phyloP scores from a whole-genome alignment of 1,140 invertebrate species.

The Psilanteris sp. region DNA sequence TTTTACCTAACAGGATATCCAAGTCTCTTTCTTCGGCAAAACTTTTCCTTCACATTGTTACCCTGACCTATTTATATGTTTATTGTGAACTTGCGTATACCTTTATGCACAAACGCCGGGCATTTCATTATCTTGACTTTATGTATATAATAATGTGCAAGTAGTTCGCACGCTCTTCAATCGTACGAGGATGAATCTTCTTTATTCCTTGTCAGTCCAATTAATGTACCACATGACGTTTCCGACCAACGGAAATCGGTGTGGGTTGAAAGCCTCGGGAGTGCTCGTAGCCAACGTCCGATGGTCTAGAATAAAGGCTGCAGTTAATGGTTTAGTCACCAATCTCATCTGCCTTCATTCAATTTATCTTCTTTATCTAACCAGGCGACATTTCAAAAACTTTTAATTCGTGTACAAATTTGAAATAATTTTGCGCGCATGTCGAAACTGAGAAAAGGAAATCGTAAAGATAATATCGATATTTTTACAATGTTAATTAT shows the following conservation, averaged over 20 bases:
- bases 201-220: conserved; percentile 70
- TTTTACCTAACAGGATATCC: conserved; percentile 20
- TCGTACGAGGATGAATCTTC: conserved; percentile 66
- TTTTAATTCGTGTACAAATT: no score
- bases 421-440: no score
- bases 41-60: conserved; percentile 26
- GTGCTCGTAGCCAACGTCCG: conserved; percentile 30
- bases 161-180: conserved; percentile 63
- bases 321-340: conserved; percentile 53
- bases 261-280: conserved; percentile 46
- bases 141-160: conserved; percentile 17
- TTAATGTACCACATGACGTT: conserved; percentile 75
- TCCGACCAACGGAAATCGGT: conserved; percentile 72
- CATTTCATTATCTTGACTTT: conserved; percentile 34
- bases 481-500: no score
- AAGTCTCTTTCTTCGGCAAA: conserved; percentile 25
- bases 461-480: no score
- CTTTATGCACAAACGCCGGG: conserved; percentile 40
- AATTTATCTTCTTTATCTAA: conserved; percentile 9
- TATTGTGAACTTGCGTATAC: conserved; percentile 32
- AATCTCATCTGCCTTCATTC: conserved; percentile 40
- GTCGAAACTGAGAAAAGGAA: no score
- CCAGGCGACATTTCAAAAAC: no score
- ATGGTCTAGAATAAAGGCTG: conserved; percentile 40
- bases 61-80: conserved; percentile 24